Evolutionary conservation across 2,113 vertebrate species (phyloP).

Genomic region (Holacanthus passer): DNA sequence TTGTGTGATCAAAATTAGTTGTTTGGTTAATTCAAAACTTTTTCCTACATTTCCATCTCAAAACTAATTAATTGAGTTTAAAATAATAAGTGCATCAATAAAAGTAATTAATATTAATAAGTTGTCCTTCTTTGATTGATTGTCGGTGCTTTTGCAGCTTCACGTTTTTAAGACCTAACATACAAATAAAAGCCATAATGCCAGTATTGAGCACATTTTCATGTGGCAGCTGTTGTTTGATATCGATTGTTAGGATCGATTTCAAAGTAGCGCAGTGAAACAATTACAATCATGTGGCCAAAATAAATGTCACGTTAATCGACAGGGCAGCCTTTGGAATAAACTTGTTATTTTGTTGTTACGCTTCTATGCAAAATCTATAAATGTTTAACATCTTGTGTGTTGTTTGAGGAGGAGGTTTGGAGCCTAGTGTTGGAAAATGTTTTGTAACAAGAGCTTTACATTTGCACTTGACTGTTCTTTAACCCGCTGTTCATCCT

Average conservation of each 20-base stretch:
- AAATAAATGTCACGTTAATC: slow-evolving; percentile 30
- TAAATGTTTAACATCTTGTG: slow-evolving; percentile 16
- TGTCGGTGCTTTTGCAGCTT: not conserved
- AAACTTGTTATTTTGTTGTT: not conserved
- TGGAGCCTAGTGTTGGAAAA: not conserved
- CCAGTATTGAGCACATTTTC: not conserved
- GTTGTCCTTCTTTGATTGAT: not conserved
- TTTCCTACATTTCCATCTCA: too few species aligned
- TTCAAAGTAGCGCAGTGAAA: not conserved
- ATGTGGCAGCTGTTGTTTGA: slow-evolving; percentile 4
- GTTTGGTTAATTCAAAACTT: too few species aligned
- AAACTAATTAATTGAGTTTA: not conserved
- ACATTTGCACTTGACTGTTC: not conserved
- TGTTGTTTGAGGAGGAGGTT: not conserved
- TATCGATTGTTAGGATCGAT: slow-evolving; percentile 16
- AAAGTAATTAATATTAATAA: not conserved
- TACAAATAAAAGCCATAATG: not conserved
- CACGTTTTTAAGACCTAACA: too few species aligned
- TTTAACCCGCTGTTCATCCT: not conserved
- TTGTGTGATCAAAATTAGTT: not conserved
- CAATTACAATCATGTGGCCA: not conserved
- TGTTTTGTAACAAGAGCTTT: not conserved
- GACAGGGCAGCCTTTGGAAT: not conserved
- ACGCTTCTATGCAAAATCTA: not conserved
- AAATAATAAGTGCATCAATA: not conserved